Percentiles rank a stretch among this genome's conserved stretches.
phyloP scores from a whole-genome alignment of 2,888 invertebrate genomes.

The Nemoura dubitans region DNA sequence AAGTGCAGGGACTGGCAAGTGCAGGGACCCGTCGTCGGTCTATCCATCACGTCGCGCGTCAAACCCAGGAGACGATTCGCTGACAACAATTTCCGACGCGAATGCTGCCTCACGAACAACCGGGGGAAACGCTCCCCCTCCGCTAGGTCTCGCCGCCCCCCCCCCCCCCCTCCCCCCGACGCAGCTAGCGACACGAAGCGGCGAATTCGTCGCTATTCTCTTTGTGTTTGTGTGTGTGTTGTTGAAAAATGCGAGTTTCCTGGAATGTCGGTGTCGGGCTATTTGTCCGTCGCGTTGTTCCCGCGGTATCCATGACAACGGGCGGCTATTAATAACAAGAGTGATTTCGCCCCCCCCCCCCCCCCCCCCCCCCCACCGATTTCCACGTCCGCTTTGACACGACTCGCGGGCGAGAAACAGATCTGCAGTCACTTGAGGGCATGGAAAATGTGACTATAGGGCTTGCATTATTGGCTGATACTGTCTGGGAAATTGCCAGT shows the following conservation, averaged over 20 bases:
- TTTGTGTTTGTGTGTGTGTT: too few relatives aligned
- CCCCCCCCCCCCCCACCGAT: too few relatives aligned
- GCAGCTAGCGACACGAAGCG: background rate
- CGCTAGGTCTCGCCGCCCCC: too few relatives aligned
- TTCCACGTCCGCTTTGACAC: too few relatives aligned
- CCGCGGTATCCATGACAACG: background rate
- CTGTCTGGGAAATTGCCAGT: too few relatives aligned
- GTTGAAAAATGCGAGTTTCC: background rate
- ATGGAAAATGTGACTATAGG: too few relatives aligned
- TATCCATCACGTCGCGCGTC: constrained; percentile 32
- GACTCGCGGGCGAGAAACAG: too few relatives aligned
- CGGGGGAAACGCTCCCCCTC: background rate
- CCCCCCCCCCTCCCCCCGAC: background rate
- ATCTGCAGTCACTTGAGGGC: too few relatives aligned
- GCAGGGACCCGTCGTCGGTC: constrained; percentile 25
- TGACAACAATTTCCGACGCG: constrained; percentile 37
- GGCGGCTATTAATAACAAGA: background rate
- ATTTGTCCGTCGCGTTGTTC: background rate
- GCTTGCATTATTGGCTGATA: too few relatives aligned
- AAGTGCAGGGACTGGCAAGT: constrained; percentile 10
- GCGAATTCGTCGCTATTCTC: background rate
- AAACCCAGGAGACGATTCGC: constrained; percentile 34
- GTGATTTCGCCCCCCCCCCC: background rate
- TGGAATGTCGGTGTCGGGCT: background rate
- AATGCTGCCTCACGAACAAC: background rate